phyloP scores from a whole-genome alignment of 2,797 vertebrate genomes.

The Varecia variegata region DNA sequence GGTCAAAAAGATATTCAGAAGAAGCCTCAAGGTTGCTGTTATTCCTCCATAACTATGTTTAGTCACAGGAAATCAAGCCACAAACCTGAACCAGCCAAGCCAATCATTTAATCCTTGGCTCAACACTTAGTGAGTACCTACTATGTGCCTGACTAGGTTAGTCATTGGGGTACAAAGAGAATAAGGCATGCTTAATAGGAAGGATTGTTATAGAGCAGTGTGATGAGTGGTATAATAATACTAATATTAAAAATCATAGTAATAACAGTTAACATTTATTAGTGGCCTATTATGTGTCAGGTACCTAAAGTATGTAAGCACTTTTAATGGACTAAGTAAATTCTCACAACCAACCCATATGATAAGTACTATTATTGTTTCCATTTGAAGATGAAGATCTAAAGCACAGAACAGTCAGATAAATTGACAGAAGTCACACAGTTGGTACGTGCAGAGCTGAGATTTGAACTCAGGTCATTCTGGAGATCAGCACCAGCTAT shows the following conservation, averaged over 20 bases:
- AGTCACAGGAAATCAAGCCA: conserved; percentile 23
- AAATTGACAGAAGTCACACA: neutral
- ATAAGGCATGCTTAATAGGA: neutral
- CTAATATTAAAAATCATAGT: conserved; percentile 23
- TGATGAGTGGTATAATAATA: neutral
- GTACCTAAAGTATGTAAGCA: conserved; percentile 24
- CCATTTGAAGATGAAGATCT: conserved; percentile 28
- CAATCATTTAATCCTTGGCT: neutral
- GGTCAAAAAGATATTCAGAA: conserved; percentile 41
- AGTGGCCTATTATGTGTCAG: conserved; percentile 30
- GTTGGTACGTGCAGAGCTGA: neutral
- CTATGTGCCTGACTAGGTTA: neutral
- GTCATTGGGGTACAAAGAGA: conserved; percentile 9
- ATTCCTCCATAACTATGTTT: conserved; percentile 23
- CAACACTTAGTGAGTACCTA: conserved; percentile 18
- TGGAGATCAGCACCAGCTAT: neutral
- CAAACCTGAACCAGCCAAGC: neutral
- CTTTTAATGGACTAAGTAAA: conserved; percentile 21
- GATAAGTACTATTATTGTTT: neutral
- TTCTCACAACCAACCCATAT: conserved; percentile 14
- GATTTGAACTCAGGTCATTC: neutral
- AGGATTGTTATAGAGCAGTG: neutral
- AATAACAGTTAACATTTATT: neutral
- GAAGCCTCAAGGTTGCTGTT: neutral
- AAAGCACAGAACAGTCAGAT: neutral